Evolutionary conservation across 2,113 vertebrate genomes (phyloP).

Genomic region (Odontophorus gujanensis): DNA sequence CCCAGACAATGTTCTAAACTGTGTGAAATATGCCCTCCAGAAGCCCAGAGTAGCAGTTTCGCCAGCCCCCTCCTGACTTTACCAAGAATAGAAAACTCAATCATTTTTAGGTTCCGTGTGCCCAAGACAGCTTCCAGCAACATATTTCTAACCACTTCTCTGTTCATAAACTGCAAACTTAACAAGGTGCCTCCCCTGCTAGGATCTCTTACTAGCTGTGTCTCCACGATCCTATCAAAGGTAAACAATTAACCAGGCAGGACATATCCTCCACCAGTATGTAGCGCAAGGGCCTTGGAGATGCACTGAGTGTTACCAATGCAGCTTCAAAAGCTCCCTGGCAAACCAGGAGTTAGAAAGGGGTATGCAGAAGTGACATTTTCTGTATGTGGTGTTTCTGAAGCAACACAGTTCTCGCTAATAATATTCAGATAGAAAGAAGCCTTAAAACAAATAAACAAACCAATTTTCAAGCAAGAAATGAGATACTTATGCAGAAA

Average conservation of each 20-base stretch:
- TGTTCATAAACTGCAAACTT: no score
- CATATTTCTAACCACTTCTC: no score
- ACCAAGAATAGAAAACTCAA: no score
- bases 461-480: background rate
- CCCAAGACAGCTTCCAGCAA: no score
- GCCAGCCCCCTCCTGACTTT: no score
- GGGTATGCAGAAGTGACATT: background rate
- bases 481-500: background rate
- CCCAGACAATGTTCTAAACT: no score
- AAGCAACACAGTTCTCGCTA: background rate
- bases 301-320: background rate
- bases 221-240: background rate
- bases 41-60: no score
- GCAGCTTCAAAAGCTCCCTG: background rate
- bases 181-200: no score
- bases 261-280: background rate
- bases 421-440: background rate
- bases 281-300: background rate
- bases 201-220: no score
- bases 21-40: no score
- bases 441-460: background rate
- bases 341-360: background rate
- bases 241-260: background rate
- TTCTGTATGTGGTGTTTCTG: background rate
- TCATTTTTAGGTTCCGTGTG: no score